Conservation (phyloP, 2,888 invertebrate genomes). For the Teleogryllus oceanicus region DNA sequence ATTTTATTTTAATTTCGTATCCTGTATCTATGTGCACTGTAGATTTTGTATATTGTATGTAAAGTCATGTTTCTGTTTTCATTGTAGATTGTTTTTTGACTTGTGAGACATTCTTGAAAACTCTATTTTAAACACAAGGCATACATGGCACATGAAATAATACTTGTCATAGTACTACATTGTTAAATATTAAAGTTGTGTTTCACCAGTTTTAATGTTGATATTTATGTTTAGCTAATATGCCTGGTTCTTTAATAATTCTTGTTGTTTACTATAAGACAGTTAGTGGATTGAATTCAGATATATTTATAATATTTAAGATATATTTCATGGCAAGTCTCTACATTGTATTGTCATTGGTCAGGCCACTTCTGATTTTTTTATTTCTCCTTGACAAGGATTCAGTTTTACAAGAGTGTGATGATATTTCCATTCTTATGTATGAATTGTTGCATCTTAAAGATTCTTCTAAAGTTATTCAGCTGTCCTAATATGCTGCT, state of each 20-base stretch:
- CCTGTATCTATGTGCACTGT: slow-evolving; percentile 21
- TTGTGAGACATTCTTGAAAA: slow-evolving; percentile 2
- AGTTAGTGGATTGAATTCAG: slow-evolving; percentile 36
- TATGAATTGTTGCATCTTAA: too few species aligned
- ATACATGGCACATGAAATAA: slow-evolving; percentile 29
- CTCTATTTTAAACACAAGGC: slow-evolving; percentile 27
- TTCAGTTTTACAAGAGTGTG: slow-evolving; percentile 1
- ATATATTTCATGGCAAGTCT: slow-evolving; percentile 34
- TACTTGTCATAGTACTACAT: slow-evolving; percentile 37
- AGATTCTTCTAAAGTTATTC: too few species aligned
- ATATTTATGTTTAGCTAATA: slow-evolving; percentile 36
- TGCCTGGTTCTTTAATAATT: slow-evolving; percentile 34
- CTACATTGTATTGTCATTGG: slow-evolving; percentile 35
- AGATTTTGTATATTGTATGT: slow-evolving; percentile 23
- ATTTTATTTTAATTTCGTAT: slow-evolving; percentile 6
- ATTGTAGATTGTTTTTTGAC: slow-evolving; percentile 19
- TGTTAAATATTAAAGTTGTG: slow-evolving; percentile 36
- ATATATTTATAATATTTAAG: slow-evolving; percentile 32
- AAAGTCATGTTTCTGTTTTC: slow-evolving; percentile 19
- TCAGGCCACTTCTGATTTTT: neutral
- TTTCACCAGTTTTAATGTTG: slow-evolving; percentile 38
- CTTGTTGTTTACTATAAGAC: slow-evolving; percentile 37
- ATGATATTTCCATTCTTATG: too few species aligned
- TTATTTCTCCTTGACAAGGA: neutral
- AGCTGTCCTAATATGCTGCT: too few species aligned